Conservation (phyloP, 1,140 invertebrate genomes). For the Drosophila teissieri region DNA sequence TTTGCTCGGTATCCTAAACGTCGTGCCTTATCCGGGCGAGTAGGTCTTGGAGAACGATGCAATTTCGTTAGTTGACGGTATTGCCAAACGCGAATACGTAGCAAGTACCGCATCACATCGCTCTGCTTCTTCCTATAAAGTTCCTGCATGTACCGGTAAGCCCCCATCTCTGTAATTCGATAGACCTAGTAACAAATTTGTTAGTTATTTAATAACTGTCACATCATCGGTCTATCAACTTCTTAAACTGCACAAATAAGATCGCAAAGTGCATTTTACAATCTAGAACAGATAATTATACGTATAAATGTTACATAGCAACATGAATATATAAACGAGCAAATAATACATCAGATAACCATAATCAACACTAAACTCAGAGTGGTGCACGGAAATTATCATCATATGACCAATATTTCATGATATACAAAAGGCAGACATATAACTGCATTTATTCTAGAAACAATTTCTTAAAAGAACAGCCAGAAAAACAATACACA, state of each 20-base stretch:
- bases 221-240: conserved; percentile 87
- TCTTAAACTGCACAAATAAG: conserved; percentile 1
- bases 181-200: conserved; percentile 88
- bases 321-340: neutral
- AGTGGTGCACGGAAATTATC: conserved; percentile 69
- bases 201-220: conserved; percentile 86
- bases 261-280: neutral
- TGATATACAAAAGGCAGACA: neutral
- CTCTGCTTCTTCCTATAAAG: conserved; percentile 99
- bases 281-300: conserved; percentile 10
- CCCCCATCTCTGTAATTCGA: conserved; percentile 92
- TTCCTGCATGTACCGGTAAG: conserved; percentile 99
- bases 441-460: too few species aligned
- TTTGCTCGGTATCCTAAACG: conserved; percentile 98
- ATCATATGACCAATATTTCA: conserved; percentile 24
- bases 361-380: conserved; percentile 57
- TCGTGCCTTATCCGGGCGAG: conserved; percentile 99
- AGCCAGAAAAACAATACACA: neutral
- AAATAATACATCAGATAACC: conserved; percentile 11
- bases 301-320: neutral
- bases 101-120: conserved; percentile 96
- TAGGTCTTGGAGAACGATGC: conserved; percentile 96
- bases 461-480: too few species aligned
- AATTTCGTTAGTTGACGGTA: conserved; percentile 98
- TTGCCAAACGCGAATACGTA: conserved; percentile 98